These are phyloP conservation scores for Riparia riparia DNA, from an alignment of 2,113 vertebrate species.

Conservation along the genomic window DNA sequence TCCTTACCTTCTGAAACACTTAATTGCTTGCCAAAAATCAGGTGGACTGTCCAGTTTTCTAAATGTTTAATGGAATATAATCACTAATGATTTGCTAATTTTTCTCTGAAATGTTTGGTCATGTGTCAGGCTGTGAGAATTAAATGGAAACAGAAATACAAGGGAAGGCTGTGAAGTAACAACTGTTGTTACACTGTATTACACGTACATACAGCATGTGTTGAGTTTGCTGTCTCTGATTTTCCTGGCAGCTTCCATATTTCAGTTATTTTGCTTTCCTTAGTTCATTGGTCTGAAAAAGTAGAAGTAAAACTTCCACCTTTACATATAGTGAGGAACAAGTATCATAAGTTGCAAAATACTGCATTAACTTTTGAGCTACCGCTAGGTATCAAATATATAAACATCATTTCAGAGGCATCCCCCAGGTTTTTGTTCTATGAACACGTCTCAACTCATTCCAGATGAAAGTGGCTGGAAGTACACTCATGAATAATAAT, in stretches of 20 bases:
- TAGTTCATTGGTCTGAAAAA: not conserved
- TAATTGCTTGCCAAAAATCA: not conserved
- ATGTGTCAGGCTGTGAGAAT: not conserved
- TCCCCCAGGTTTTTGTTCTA: not conserved
- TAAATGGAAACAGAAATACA: not conserved
- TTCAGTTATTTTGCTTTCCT: not conserved
- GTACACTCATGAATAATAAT: not conserved
- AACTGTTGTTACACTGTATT: not conserved
- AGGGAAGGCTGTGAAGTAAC: not conserved
- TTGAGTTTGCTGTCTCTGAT: not conserved
- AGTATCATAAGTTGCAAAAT: not conserved
- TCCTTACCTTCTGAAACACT: not conserved
- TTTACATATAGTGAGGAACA: not conserved
- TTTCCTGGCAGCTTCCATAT: not conserved
- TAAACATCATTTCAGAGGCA: not conserved
- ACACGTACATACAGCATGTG: accelerated
- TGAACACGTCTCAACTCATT: not conserved
- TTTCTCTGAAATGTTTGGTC: not conserved
- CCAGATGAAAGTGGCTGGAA: not conserved
- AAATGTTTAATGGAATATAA: not conserved
- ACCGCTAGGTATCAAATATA: not conserved
- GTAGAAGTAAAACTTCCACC: not conserved
- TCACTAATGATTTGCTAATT: not conserved
- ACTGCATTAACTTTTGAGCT: not conserved
- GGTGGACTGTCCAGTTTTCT: not conserved